A percentile compares a stretch with the other conserved stretches of the same genome.
Conservation (phyloP, 2,797 vertebrate genomes). For the Remorina albescens region DNA sequence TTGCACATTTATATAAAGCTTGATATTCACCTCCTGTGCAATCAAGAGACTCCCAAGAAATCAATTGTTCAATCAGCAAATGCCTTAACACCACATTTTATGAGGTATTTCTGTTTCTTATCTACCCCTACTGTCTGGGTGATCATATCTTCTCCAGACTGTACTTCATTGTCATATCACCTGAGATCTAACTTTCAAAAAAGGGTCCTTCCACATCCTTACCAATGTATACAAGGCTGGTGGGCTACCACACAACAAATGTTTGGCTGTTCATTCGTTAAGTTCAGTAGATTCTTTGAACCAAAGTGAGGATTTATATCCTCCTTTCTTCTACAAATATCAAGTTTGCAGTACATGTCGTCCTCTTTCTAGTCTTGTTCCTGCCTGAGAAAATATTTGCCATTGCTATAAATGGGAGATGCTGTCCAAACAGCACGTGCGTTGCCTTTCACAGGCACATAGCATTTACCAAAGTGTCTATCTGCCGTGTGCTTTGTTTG, state of each 20-base stretch:
- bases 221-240: background rate
- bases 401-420: slow-evolving; percentile 20
- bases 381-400: slow-evolving; percentile 53
- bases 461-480: slow-evolving; percentile 35
- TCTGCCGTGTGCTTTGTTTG: slow-evolving; percentile 54
- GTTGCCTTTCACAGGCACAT: slow-evolving; percentile 28
- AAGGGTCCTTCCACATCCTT: background rate
- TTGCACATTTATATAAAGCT: no score
- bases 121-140: background rate
- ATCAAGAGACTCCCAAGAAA: background rate
- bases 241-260: background rate
- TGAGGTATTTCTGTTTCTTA: background rate
- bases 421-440: slow-evolving; percentile 47
- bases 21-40: no score
- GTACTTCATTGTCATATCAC: background rate
- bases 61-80: background rate
- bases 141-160: background rate
- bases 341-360: background rate
- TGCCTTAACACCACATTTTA: background rate
- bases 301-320: background rate
- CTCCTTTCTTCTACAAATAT: background rate
- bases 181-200: background rate
- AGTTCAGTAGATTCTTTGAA: background rate
- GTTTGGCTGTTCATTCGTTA: slow-evolving; percentile 11
- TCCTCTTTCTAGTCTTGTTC: slow-evolving; percentile 16